Evolutionary conservation across 2,797 vertebrate genomes (phyloP).

Genomic region (Liasis olivaceus): DNA sequence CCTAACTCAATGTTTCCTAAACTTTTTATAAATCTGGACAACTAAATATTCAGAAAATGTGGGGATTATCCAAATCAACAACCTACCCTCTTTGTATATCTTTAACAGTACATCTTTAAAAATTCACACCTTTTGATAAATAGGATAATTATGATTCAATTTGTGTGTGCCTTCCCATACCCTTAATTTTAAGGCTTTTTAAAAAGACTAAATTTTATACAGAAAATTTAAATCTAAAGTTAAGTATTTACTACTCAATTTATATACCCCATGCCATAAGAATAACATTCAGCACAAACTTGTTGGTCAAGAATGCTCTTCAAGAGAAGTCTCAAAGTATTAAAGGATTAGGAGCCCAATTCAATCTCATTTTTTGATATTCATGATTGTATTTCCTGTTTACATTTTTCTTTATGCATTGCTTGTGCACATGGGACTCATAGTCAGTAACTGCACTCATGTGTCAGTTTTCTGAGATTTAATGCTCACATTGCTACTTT

Average conservation of each 20-base stretch:
- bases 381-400: not conserved
- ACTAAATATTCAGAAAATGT: not conserved
- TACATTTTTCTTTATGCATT: not conserved
- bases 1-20: not conserved
- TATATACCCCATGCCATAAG: too few species aligned
- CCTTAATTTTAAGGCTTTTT: too few species aligned
- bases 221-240: too few species aligned
- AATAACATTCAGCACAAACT: too few species aligned
- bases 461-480: not conserved
- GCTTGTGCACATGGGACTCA: not conserved
- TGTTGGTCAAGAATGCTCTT: not conserved
- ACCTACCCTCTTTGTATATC: not conserved
- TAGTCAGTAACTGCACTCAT: not conserved
- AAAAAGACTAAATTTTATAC: too few species aligned
- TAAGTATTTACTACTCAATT: too few species aligned
- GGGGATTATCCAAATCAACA: not conserved
- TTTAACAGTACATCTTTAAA: not conserved
- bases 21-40: not conserved
- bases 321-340: not conserved
- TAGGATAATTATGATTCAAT: too few species aligned
- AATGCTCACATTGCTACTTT: not conserved
- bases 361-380: not conserved
- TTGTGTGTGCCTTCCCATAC: too few species aligned
- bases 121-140: too few species aligned
- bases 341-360: not conserved